A percentile compares a stretch with the other conserved stretches of the same genome.
Conservation (phyloP, 1,140 invertebrate species). For the Brachionus sp. region DNA sequence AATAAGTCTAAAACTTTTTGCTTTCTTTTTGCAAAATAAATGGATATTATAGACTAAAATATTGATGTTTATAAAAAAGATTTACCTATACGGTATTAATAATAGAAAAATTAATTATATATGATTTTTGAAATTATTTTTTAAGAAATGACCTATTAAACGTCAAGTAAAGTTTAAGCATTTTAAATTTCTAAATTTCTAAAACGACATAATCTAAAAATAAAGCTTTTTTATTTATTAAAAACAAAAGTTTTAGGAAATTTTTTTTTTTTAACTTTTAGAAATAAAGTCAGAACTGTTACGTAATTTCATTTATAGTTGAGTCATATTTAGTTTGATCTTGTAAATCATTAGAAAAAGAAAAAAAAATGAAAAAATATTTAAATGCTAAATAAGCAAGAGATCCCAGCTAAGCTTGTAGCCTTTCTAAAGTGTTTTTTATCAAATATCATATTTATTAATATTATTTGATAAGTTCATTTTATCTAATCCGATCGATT, state of each 20-base stretch:
- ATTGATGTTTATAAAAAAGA: background rate
- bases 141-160: background rate
- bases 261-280: background rate
- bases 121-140: background rate
- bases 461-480: background rate
- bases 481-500: background rate
- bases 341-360: background rate
- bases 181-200: background rate
- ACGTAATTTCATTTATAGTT: background rate
- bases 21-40: background rate
- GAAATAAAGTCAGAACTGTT: background rate
- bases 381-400: background rate
- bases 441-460: slow-evolving; percentile 6
- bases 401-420: background rate
- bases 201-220: background rate
- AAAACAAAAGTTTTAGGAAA: background rate
- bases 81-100: background rate
- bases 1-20: background rate
- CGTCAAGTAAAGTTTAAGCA: background rate
- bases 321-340: background rate
- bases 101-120: background rate
- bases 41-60: background rate
- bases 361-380: background rate
- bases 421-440: background rate
- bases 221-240: background rate